These are phyloP conservation scores for Megatriorchis doriae DNA, from an alignment of 2,113 vertebrate genomes.

Conservation along the genomic window DNA sequence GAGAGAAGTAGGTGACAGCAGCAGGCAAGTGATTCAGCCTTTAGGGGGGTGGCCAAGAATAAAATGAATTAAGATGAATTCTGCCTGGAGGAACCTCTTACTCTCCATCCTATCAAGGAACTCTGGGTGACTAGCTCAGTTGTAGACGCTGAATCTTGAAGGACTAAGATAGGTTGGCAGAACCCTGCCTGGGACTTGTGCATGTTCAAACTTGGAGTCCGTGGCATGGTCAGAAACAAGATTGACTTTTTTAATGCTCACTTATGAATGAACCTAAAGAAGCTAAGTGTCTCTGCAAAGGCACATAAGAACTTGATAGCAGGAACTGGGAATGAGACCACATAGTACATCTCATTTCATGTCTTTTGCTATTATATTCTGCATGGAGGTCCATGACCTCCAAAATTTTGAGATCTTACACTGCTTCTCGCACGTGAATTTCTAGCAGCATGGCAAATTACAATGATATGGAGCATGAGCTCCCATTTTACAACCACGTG, in stretches of 20 bases:
- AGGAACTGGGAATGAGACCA: neutral
- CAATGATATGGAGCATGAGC: neutral
- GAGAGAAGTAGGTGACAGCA: neutral
- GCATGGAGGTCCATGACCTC: neutral
- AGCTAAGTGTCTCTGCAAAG: neutral
- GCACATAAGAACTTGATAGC: neutral
- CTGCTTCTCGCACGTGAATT: rapidly evolving
- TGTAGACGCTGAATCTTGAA: neutral
- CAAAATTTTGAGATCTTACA: neutral
- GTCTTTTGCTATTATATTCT: neutral
- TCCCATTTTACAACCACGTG: neutral
- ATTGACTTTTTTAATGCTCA: neutral
- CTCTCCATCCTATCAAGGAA: neutral
- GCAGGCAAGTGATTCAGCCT: neutral
- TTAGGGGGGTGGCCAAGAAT: neutral
- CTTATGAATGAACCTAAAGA: neutral
- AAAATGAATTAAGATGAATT: neutral
- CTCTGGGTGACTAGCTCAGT: neutral
- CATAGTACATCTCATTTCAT: neutral
- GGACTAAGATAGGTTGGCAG: neutral
- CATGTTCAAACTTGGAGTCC: neutral
- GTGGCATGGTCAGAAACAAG: neutral
- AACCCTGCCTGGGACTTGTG: neutral
- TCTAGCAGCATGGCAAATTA: neutral
- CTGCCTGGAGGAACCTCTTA: neutral